Conservation (phyloP, 2,888 invertebrate species). For the Mesochorus sp. region DNA sequence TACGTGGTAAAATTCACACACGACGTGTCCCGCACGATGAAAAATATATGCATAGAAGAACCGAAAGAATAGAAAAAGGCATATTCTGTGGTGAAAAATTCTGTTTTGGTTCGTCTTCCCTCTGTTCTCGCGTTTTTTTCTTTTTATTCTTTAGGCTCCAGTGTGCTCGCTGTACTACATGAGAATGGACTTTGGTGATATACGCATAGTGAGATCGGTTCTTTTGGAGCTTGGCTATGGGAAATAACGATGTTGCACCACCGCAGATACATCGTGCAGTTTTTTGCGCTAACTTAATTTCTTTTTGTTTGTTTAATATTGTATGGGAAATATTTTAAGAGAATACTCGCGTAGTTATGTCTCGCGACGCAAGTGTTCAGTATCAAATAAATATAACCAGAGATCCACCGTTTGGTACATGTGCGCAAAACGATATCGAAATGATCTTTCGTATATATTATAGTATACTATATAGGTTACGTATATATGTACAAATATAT, state of each 20-base stretch:
- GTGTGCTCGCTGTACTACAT: background rate
- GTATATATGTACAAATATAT: background rate
- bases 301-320: background rate
- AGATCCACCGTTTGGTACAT: slow-evolving; percentile 24
- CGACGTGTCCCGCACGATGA: background rate
- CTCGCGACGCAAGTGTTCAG: slow-evolving; percentile 12
- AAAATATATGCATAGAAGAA: background rate
- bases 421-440: slow-evolving; percentile 58
- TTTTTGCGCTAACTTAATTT: no score
- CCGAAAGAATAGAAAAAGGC: background rate
- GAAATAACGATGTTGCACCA: no score
- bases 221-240: no score
- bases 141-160: background rate
- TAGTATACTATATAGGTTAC: background rate
- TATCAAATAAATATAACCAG: slow-evolving; percentile 30
- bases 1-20: background rate
- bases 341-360: background rate
- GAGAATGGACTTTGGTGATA: no score
- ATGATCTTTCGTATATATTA: slow-evolving; percentile 37
- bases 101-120: background rate
- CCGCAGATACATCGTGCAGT: no score
- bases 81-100: background rate
- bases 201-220: no score
- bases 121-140: background rate
- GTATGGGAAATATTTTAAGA: background rate